Evolutionary conservation across 1,140 invertebrate genomes (phyloP).

Genomic region (Procambarus virginalis): DNA sequence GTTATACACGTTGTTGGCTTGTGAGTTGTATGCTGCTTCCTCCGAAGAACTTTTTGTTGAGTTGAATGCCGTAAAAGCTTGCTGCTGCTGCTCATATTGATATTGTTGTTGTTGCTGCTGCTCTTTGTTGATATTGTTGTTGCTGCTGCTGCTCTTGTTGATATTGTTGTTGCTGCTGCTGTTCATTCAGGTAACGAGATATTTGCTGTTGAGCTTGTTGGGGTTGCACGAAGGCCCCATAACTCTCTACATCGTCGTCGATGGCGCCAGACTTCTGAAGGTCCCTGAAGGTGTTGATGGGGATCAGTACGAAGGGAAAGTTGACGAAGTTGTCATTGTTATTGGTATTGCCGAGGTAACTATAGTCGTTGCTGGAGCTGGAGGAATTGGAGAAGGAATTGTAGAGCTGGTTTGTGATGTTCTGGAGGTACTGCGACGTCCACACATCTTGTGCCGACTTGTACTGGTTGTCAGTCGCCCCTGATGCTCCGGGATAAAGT

Average conservation of each 20-base stretch:
- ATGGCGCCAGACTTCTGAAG: conserved; percentile 53
- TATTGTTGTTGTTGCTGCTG: conserved; percentile 41
- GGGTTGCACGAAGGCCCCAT: conserved; percentile 52
- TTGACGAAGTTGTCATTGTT: conserved; percentile 33
- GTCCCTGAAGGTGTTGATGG: conserved; percentile 57
- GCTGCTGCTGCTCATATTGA: conserved; percentile 10
- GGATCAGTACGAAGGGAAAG: conserved; percentile 56
- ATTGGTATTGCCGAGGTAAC: background rate
- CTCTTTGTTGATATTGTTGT: conserved; percentile 17
- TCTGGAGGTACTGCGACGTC: conserved; percentile 57
- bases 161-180: conserved; percentile 39
- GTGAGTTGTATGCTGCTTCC: conserved; percentile 1
- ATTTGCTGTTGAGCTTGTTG: conserved; percentile 22
- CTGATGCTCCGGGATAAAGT: background rate
- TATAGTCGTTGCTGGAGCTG: conserved; percentile 1
- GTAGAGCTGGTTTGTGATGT: conserved; percentile 54
- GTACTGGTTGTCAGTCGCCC: background rate
- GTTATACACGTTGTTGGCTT: background rate
- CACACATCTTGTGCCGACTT: conserved; percentile 26
- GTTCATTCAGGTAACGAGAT: conserved; percentile 22
- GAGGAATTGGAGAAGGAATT: conserved; percentile 59
- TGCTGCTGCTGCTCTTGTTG: conserved; percentile 22
- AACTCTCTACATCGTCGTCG: conserved; percentile 51
- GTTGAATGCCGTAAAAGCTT: conserved; percentile 37
- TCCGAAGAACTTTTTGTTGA: conserved; percentile 16